Conservation (phyloP, 2,113 vertebrate species). For the Hippolais icterina region DNA sequence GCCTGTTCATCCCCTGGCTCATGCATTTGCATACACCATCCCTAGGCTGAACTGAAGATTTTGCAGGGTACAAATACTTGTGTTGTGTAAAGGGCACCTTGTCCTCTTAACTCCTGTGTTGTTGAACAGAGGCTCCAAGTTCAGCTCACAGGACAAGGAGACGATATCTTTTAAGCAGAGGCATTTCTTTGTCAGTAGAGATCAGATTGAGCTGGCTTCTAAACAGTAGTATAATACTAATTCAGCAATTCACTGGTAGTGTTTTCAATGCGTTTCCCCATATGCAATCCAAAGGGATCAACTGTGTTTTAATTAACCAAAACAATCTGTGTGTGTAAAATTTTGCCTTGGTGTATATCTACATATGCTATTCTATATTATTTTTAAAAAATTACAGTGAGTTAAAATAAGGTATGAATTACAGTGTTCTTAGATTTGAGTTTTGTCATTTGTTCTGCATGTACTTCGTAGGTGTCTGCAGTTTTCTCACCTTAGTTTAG, state of each 20-base stretch:
- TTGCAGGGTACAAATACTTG: not conserved
- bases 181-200: not conserved
- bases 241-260: not conserved
- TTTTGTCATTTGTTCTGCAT: not conserved
- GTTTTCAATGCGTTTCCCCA: not conserved
- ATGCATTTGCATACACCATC: not conserved
- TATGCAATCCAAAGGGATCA: not conserved
- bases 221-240: not conserved
- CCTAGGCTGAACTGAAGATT: not conserved
- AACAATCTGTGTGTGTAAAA: not conserved
- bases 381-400: not conserved
- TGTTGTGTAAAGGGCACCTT: not conserved
- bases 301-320: not conserved
- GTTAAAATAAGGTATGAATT: not conserved
- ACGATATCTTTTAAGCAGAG: not conserved
- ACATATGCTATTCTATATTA: not conserved
- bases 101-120: not conserved
- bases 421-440: not conserved
- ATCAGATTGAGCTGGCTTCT: not conserved
- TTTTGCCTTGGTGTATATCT: not conserved
- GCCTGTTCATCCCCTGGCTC: not conserved
- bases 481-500: not conserved
- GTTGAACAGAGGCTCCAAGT: not conserved
- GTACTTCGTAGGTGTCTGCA: rapidly evolving
- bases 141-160: not conserved